These are phyloP conservation scores for Varanus salvator DNA, from an alignment of 2,113 vertebrate genomes.

Conservation along the genomic window DNA sequence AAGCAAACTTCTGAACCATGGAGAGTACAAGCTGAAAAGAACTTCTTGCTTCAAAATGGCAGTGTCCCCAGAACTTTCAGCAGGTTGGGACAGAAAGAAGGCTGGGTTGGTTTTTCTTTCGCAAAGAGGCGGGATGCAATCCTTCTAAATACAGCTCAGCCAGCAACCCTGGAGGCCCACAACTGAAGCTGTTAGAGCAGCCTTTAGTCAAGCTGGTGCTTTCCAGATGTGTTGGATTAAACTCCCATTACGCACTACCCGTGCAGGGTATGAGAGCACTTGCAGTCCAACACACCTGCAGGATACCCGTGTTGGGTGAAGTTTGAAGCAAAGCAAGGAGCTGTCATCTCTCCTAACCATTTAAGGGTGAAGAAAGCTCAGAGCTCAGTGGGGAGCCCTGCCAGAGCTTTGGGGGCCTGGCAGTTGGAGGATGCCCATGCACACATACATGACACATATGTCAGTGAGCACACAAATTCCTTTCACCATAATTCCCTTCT, in stretches of 20 bases:
- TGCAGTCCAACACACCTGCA: too few species aligned
- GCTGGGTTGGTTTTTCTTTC: neutral
- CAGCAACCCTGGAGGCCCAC: too few species aligned
- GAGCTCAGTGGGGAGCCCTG: neutral
- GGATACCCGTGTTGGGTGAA: too few species aligned
- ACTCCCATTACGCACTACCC: too few species aligned
- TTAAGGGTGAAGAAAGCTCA: neutral
- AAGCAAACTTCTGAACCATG: neutral
- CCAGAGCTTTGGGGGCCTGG: neutral
- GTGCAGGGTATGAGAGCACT: too few species aligned
- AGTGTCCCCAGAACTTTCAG: neutral
- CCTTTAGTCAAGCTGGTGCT: too few species aligned
- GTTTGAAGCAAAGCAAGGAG: neutral
- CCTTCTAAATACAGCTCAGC: neutral
- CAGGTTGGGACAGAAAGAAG: too few species aligned
- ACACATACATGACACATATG: too few species aligned
- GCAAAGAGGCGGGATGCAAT: neutral
- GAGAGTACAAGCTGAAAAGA: neutral
- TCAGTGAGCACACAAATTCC: too few species aligned
- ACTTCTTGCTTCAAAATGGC: too few species aligned
- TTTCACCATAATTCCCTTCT: neutral
- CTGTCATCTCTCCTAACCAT: neutral
- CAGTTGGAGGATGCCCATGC: too few species aligned
- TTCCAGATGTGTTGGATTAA: too few species aligned
- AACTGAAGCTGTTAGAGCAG: neutral